phyloP scores from a whole-genome alignment of 2,888 invertebrate genomes.

The Notodromas monacha region DNA sequence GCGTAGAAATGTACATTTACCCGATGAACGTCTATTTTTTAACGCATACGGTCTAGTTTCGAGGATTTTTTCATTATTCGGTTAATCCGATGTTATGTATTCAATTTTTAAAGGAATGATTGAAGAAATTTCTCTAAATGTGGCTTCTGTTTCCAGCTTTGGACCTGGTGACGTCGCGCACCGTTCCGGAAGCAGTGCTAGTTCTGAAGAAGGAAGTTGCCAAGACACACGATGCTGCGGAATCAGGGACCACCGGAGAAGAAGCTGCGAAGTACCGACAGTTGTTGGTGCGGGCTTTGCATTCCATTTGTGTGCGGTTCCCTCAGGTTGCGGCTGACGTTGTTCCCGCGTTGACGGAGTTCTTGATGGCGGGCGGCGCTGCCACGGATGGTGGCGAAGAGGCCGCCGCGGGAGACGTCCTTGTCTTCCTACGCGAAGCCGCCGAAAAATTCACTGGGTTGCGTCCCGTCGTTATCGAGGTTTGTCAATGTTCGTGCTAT shows the following conservation, averaged over 20 bases:
- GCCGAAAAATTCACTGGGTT: conserved; percentile 62
- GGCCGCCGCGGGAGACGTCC: conserved; percentile 64
- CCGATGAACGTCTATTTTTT: no score
- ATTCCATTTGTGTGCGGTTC: conserved; percentile 70
- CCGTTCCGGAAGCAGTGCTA: conserved; percentile 76
- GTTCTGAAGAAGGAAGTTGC: conserved; percentile 71
- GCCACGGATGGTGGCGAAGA: conserved; percentile 50
- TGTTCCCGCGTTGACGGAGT: conserved; percentile 74
- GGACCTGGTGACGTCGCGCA: conserved; percentile 61
- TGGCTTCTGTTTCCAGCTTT: conserved; percentile 23
- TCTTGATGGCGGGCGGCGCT: no score
- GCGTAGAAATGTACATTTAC: no score
- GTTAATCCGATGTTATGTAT: no score
- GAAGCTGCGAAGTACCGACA: conserved; percentile 84
- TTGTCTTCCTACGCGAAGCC: conserved; percentile 82
- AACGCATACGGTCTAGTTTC: no score
- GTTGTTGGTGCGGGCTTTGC: conserved; percentile 69
- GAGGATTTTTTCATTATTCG: no score
- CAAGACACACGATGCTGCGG: conserved; percentile 46
- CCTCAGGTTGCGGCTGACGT: conserved; percentile 77
- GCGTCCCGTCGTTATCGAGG: conserved; percentile 44
- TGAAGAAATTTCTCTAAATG: not conserved
- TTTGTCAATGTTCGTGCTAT: no score
- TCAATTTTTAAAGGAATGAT: no score
- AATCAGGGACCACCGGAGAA: conserved; percentile 40